Base-by-base conservation (phyloP, 2,797 vertebrate species). In the Sebastes reedi region DNA sequence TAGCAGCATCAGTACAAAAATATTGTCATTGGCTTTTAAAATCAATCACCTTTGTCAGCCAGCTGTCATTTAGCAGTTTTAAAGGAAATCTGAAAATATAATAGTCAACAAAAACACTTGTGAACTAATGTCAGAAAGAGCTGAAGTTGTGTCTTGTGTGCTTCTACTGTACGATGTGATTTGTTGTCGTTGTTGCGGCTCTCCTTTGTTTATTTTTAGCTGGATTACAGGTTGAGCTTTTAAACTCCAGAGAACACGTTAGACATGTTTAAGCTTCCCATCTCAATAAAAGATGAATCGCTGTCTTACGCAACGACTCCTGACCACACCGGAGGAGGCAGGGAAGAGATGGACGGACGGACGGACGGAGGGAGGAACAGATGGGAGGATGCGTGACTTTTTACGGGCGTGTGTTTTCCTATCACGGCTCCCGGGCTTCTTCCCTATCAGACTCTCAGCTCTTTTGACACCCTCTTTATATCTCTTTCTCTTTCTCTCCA, bases 201-300 rank as follows among this genome's bases (percentile, higher is more conserved):
- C 61, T 77, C 50, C 72, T 84, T 36, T 25, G 32, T 82, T 78
- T 88, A 87, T 87, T 90, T 90, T 72, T 75, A 84, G 29, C 73
- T 10, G 52, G 69, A 79, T 80, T 60, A 68, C 80, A 83, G 80
- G 61, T 87, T 54, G 52, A 46, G 83, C 75, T 88, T 90, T 83
- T 50, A 85, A 77, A 89, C 78, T 86, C 72, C 62, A 65, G 65
- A 84, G 77, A 88, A 89, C 56, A 76, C 85, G 69, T 80, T 73
- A 65, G 82, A 85, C 71, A 20, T 90, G 91, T 94, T 93, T 91
- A 85, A 67, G 69, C 87, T 72, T 84, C 81, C 66, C 70, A 34
- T 88, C 83, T 88, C 82, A 91, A 90, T 93, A 90, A 94, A 93
- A 89, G 79, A 94, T 93, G 84, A 91, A 87, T 83, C 42, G 27